Evolutionary conservation across 1,140 invertebrate genomes (phyloP).

Genomic region (Papilio aristodemus): DNA sequence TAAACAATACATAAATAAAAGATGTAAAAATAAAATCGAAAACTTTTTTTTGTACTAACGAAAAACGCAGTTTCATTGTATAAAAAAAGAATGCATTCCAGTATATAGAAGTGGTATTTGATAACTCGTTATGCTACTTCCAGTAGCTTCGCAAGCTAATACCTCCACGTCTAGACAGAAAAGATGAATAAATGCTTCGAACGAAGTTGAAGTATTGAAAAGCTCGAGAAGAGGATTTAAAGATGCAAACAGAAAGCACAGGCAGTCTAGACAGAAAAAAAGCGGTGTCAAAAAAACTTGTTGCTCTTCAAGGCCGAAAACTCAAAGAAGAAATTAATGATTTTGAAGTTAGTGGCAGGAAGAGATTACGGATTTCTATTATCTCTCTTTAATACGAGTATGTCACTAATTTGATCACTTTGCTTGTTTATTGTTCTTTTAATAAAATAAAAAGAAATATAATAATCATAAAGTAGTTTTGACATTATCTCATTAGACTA

Average conservation of each 20-base stretch:
- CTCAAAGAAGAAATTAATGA: background rate
- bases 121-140: background rate
- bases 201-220: slow-evolving; percentile 9
- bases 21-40: no score
- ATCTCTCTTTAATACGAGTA: background rate
- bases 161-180: slow-evolving; percentile 6
- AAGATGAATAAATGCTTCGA: slow-evolving; percentile 2
- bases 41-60: no score
- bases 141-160: background rate
- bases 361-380: background rate
- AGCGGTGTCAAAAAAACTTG: background rate
- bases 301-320: background rate
- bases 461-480: background rate
- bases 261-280: background rate
- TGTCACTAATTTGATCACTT: background rate
- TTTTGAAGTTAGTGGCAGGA: background rate
- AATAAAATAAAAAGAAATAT: background rate
- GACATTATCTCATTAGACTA: background rate
- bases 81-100: no score
- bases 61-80: no score
- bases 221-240: background rate
- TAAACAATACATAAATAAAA: no score
- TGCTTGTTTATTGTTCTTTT: background rate
- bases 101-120: background rate
- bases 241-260: background rate